These are phyloP conservation scores for Aplodontia rufa DNA, from an alignment of 2,113 vertebrate genomes.

Conservation along the genomic window DNA sequence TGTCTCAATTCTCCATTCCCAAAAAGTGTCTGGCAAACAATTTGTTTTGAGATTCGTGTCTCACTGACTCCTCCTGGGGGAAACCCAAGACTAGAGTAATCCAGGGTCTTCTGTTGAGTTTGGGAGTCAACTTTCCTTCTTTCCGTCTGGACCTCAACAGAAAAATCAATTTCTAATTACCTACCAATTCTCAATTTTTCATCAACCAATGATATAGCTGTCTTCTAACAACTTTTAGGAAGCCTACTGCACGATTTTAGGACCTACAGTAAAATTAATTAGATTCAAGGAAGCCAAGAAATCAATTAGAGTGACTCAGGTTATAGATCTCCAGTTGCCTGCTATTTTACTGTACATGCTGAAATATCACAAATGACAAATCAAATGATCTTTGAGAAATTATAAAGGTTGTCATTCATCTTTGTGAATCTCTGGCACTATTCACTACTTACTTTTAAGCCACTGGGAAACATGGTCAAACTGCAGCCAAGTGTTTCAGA, in stretches of 20 bases:
- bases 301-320: slow-evolving; percentile 64
- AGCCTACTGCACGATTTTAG: slow-evolving; percentile 11
- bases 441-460: slow-evolving; percentile 36
- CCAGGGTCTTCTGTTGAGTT: background rate
- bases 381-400: slow-evolving; percentile 62
- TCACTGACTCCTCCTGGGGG: background rate
- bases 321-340: slow-evolving; percentile 56
- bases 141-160: slow-evolving; percentile 15
- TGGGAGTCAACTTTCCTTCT: background rate
- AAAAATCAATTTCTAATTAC: slow-evolving; percentile 64
- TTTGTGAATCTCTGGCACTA: background rate
- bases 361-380: slow-evolving; percentile 51
- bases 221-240: slow-evolving; percentile 46
- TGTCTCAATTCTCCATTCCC: background rate
- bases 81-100: background rate
- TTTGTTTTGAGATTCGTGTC: background rate
- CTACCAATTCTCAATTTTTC: slow-evolving; percentile 24
- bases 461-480: slow-evolving; percentile 1
- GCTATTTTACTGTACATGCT: slow-evolving; percentile 26
- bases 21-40: background rate
- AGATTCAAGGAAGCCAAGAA: slow-evolving; percentile 64
- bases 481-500: background rate
- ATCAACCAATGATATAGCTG: background rate
- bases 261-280: slow-evolving; percentile 59
- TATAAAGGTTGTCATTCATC: background rate